Conservation (phyloP, 2,797 vertebrate genomes). For the Pseudotriccus pelzelni region DNA sequence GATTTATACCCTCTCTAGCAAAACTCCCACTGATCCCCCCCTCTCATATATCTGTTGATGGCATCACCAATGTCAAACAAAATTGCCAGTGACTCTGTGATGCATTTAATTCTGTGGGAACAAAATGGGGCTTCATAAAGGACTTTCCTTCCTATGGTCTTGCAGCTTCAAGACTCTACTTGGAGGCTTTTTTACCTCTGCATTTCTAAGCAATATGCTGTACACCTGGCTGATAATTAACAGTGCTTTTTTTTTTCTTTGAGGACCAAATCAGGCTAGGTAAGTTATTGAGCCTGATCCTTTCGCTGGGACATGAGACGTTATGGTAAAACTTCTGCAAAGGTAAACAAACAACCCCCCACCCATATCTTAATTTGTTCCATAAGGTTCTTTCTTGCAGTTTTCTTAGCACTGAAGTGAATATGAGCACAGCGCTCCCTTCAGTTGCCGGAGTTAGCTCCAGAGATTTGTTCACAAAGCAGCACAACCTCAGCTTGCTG, state of each 20-base stretch:
- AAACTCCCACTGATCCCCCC: not conserved
- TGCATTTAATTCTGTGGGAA: not conserved
- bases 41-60: not conserved
- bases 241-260: not conserved
- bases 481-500: accelerated
- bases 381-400: not conserved
- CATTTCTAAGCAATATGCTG: not conserved
- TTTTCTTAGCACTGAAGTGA: accelerated
- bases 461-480: accelerated
- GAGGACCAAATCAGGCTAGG: not conserved
- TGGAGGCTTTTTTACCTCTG: not conserved
- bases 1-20: not conserved
- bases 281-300: not conserved
- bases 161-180: not conserved
- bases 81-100: not conserved
- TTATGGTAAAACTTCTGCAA: not conserved
- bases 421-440: accelerated
- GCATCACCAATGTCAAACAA: not conserved
- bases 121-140: not conserved
- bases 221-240: not conserved
- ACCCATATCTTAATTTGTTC: not conserved
- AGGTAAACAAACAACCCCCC: not conserved
- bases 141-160: not conserved
- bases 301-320: not conserved
- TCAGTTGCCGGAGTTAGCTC: not conserved